Evolutionary conservation across 2,113 vertebrate genomes (phyloP), one percentile per base, ranked within the genome.

Genomic region (Leucoraja erinaceus): DNA sequence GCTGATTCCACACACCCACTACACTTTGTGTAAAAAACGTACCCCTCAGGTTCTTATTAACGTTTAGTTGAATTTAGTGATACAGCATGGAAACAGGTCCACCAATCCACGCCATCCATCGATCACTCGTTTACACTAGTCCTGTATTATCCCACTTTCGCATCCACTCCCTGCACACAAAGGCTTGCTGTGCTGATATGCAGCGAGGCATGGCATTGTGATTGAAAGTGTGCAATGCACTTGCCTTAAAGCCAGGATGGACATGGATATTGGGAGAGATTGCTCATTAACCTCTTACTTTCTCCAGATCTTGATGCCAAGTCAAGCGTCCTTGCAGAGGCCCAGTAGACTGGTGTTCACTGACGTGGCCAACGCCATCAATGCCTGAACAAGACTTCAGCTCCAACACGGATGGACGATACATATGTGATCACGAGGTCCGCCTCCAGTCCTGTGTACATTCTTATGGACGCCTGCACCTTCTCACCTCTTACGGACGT

Each of bases 331-430:
- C 1, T 95, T 97, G 31, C 98, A 99, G 96, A 97, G 97, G 94
- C 98, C 98, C 94, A 99, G 97, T 95, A 97, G 98, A 59, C 97
- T 99, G 93, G 98, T 99, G 94, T 99, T 99, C 95, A 98, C 97
- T 0, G 99, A 99, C 4, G 97, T 99, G 94, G 98, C 98, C 95
- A 98, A 97, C 90, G 98, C 98, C 94, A 98, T 99, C 95, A 97
- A 97, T 0, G 97, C 98, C 8, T 99, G 97, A 97, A 93, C 61
- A 1, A 63, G 56, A 20, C 93, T 25, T 72, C 20, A 74, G 90
- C 90, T 28, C 33, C 31, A 25, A 54, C 16, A 28, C 66, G 14
- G 90, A 72, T 22, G 38, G 90, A 54, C 59, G 28, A 54, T 72
- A 22, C 38, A 2, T 22, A 12, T 25, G 31, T 66, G 88, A 16